These are phyloP conservation scores for Atta texana DNA, from an alignment of 1,140 invertebrate species.

Conservation along the genomic window DNA sequence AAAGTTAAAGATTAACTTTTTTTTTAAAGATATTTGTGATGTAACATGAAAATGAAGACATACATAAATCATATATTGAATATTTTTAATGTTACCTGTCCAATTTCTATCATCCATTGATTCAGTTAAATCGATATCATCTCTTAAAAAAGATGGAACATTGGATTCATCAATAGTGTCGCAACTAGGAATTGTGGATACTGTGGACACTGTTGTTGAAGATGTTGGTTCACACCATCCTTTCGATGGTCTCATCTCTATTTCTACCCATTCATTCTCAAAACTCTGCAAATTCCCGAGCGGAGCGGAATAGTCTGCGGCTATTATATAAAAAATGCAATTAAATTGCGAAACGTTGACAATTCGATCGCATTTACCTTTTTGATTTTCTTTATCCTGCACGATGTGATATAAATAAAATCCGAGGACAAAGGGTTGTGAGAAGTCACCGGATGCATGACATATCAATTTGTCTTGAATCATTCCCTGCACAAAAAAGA, in stretches of 20 bases:
- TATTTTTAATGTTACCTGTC: constrained; percentile 81
- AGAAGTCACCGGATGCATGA: constrained; percentile 95
- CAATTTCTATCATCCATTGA: constrained; percentile 86
- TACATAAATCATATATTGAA: neutral
- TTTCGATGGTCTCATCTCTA: constrained; percentile 90
- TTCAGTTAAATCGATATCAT: constrained; percentile 87
- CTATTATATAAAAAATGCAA: constrained; percentile 64
- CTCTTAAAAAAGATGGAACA: constrained; percentile 89
- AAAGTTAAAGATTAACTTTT: too few relatives aligned
- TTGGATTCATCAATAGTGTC: constrained; percentile 86
- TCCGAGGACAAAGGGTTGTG: constrained; percentile 94
- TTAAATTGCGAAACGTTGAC: neutral
- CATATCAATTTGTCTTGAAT: constrained; percentile 93
- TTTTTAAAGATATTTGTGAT: neutral
- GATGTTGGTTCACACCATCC: constrained; percentile 86
- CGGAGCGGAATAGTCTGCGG: constrained; percentile 88
- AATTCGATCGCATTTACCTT: constrained; percentile 83
- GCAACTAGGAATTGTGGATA: constrained; percentile 79
- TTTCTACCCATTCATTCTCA: constrained; percentile 96
- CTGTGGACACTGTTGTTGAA: constrained; percentile 73
- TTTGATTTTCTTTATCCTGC: constrained; percentile 89
- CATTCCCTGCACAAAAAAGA: constrained; percentile 88
- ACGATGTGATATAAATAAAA: constrained; percentile 97
- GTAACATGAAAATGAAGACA: neutral
- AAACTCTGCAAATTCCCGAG: constrained; percentile 92